A percentile compares a stretch with the other conserved stretches of the same genome.
Conservation (phyloP, 2,797 vertebrate species). For the Lateolabrax maculatus region DNA sequence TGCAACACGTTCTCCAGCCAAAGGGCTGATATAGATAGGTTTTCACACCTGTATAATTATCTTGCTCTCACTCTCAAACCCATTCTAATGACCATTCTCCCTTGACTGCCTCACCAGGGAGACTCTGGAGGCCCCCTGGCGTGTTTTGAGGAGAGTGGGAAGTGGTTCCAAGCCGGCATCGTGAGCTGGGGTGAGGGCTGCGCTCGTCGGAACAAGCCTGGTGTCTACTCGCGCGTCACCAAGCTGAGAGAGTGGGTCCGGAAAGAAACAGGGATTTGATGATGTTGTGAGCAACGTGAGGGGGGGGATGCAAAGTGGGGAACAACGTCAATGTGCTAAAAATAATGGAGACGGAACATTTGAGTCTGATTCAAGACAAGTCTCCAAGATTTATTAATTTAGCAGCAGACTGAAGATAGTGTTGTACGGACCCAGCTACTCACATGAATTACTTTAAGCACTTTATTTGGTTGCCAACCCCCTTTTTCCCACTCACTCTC, state of each 20-base stretch:
- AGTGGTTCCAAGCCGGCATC: constrained; percentile 88
- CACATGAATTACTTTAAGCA: constrained; percentile 60
- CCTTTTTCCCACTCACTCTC: background rate
- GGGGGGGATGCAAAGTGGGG: constrained; percentile 26
- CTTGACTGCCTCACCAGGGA: constrained; percentile 73
- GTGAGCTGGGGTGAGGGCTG: constrained; percentile 91
- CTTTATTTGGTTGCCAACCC: constrained; percentile 50
- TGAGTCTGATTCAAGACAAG: constrained; percentile 46
- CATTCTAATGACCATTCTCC: constrained; percentile 42
- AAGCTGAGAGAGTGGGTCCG: constrained; percentile 85
- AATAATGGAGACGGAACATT: constrained; percentile 58
- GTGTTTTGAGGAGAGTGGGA: constrained; percentile 85
- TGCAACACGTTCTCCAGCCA: constrained; percentile 6
- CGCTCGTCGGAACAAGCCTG: constrained; percentile 86
- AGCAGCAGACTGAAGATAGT: constrained; percentile 37
- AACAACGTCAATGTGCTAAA: constrained; percentile 31
- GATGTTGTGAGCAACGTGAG: constrained; percentile 13
- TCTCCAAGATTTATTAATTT: constrained; percentile 38
- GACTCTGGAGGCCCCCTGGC: constrained; percentile 88
- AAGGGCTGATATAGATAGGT: background rate
- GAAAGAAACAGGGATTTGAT: constrained; percentile 71
- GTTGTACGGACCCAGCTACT: constrained; percentile 45
- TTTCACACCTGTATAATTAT: constrained; percentile 47
- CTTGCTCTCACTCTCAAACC: constrained; percentile 32
- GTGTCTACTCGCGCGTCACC: constrained; percentile 85